phyloP scores from a whole-genome alignment of 2,888 invertebrate species.

The Nowickia ferox region DNA sequence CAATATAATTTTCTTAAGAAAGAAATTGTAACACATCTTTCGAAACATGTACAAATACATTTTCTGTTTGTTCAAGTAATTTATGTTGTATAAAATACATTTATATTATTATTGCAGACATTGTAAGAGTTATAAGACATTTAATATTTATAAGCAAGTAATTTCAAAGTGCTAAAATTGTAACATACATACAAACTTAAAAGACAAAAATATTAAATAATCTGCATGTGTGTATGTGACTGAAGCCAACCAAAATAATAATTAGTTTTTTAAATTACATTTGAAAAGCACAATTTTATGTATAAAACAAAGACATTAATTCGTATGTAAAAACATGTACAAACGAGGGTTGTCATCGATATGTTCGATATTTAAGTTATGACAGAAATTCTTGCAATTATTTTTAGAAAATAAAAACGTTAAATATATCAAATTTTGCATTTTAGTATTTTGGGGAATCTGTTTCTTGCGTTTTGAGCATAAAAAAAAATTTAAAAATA shows the following conservation, averaged over 20 bases:
- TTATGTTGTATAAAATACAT: neutral
- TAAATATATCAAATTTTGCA: too few species aligned
- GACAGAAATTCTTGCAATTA: too few species aligned
- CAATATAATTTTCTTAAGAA: too few species aligned
- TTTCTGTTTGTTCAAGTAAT: neutral
- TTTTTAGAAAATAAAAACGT: too few species aligned
- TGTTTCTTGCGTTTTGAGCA: too few species aligned
- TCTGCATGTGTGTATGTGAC: neutral
- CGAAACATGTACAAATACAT: too few species aligned
- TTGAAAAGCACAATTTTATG: slow-evolving; percentile 9
- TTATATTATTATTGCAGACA: slow-evolving; percentile 5
- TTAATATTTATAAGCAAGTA: slow-evolving; percentile 24
- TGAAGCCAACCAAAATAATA: slow-evolving; percentile 40
- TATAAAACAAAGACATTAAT: neutral
- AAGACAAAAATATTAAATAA: neutral
- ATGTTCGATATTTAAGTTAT: too few species aligned
- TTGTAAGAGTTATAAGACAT: slow-evolving; percentile 19
- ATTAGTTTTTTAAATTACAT: slow-evolving; percentile 52
- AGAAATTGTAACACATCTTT: too few species aligned
- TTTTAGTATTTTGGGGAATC: too few species aligned
- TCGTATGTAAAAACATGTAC: neutral
- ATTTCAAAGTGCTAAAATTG: neutral
- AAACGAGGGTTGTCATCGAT: neutral
- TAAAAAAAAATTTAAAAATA: too few species aligned
- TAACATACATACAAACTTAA: neutral